Evolutionary conservation across 30 jellyfish, hydroid and myxozoan species (phyloP).

Genomic region (Clytia hemisphaerica): DNA sequence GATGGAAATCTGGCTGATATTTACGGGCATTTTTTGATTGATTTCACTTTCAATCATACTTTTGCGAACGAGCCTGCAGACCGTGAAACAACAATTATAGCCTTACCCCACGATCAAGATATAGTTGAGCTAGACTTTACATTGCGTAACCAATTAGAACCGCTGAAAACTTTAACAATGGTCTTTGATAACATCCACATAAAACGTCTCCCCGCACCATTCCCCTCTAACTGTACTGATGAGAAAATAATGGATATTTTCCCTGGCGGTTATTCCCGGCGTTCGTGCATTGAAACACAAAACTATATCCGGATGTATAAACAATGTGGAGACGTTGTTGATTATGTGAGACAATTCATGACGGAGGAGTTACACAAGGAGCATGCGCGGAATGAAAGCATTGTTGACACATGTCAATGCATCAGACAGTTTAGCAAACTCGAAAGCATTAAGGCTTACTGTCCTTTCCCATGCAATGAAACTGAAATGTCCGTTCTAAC

Average conservation of each 20-base stretch:
- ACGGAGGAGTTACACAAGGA: background rate
- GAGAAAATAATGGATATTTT: background rate
- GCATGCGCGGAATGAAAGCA: background rate
- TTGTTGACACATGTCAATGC: background rate
- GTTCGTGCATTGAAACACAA: background rate
- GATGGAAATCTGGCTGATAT: slow-evolving; percentile 5
- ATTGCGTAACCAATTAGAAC: background rate
- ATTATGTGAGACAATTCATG: background rate
- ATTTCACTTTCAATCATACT: background rate
- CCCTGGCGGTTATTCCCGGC: slow-evolving; percentile 5
- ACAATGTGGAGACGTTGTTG: slow-evolving; percentile 6
- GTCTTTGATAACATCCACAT: background rate
- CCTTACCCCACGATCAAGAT: background rate
- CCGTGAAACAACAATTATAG: background rate
- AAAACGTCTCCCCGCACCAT: background rate
- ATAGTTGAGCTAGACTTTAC: slow-evolving; percentile 6
- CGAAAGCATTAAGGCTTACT: background rate
- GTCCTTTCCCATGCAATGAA: slow-evolving; percentile 15
- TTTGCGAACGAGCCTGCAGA: background rate
- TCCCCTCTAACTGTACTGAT: slow-evolving; percentile 2
- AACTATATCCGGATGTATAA: background rate
- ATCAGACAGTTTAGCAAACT: background rate
- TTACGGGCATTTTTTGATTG: background rate
- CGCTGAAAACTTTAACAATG: background rate
- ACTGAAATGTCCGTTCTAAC: too few species aligned